A percentile compares a stretch with the other conserved stretches of the same genome.
Evolutionary conservation across 2,113 vertebrate species (phyloP).

Genomic region (Octodon degus): DNA sequence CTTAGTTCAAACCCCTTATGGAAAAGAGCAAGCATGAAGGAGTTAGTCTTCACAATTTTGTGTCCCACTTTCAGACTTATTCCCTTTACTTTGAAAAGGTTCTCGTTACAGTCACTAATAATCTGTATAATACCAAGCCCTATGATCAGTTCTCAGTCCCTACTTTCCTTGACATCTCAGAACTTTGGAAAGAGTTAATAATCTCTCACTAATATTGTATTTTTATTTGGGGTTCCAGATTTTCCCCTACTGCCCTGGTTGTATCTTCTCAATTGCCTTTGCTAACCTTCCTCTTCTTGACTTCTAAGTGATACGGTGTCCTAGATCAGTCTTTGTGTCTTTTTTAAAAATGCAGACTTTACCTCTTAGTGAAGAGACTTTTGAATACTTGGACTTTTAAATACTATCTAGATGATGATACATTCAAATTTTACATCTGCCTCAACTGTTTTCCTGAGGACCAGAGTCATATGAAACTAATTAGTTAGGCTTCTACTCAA

Average conservation of each 20-base stretch:
- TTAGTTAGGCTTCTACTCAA: constrained; percentile 11
- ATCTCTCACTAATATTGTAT: constrained; percentile 37
- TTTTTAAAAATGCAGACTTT: constrained; percentile 22
- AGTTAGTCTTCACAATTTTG: constrained; percentile 50
- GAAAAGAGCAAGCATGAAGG: constrained; percentile 42
- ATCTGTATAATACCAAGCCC: constrained; percentile 5
- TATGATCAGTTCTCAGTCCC: neutral
- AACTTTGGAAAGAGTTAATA: constrained; percentile 6
- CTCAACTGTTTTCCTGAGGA: neutral
- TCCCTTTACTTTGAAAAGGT: constrained; percentile 22
- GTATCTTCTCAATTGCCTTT: constrained; percentile 26
- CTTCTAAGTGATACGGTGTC: neutral
- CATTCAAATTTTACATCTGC: constrained; percentile 15
- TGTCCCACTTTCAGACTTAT: constrained; percentile 36
- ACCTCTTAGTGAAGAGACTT: neutral
- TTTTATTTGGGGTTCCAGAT: neutral
- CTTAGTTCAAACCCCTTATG: constrained; percentile 50
- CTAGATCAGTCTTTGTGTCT: neutral
- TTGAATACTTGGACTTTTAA: neutral
- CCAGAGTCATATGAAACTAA: neutral
- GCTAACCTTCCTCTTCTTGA: neutral
- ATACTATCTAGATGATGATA: neutral
- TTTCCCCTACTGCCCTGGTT: constrained; percentile 28
- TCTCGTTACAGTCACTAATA: constrained; percentile 56
- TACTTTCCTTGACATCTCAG: constrained; percentile 6